Base-by-base conservation (phyloP, 2,113 vertebrate genomes). In the Solea solea region DNA sequence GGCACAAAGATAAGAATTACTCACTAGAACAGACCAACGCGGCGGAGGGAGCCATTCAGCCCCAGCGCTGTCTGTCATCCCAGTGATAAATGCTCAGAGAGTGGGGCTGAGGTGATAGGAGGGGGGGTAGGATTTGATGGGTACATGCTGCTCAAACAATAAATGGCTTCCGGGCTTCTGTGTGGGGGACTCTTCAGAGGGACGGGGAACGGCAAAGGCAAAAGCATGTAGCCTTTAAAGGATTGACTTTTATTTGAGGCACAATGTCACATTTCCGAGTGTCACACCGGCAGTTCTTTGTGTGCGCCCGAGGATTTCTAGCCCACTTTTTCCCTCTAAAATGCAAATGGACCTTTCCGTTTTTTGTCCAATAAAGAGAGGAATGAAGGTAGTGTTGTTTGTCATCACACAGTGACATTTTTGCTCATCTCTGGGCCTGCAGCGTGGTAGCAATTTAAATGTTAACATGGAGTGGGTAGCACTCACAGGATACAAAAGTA, bases 71-170 rank as follows among this genome's bases (percentile, higher is more conserved):
- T 86, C 88, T 89, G 84, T 90, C 88, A 89, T 56, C 54, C 69
- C 72, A 81, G 88, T 84, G 82, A 89, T 86, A 72, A 64, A 79
- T 51, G 12, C 68, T 73, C 57, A 7, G 15, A 84, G 69, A 77
- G 52, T 55, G 82, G 57, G 69, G 75, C 34, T 64, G 72, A 45
- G 7, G 52, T 21, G 68, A 75, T 67, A 50, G 49, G 64, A 69
- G 65, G 63, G 64, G 64, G 64, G 74, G 71, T 49, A 69, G 72
- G 75, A 82, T 82, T 79, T 91, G 90, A 90, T 82, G 89, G 85
- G 76, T 81, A 85, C 89, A 87, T 82, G 84, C 85, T 87, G 85
- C 85, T 88, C 74, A 79, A 81, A 89, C 84, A 83, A 78, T 40
- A 48, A 72, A 86, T 82, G 81, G 82, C 90, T 54, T 60, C 84